Evolutionary conservation across 2,113 vertebrate species (phyloP).

Genomic region (Protobothrops flavoviridis): DNA sequence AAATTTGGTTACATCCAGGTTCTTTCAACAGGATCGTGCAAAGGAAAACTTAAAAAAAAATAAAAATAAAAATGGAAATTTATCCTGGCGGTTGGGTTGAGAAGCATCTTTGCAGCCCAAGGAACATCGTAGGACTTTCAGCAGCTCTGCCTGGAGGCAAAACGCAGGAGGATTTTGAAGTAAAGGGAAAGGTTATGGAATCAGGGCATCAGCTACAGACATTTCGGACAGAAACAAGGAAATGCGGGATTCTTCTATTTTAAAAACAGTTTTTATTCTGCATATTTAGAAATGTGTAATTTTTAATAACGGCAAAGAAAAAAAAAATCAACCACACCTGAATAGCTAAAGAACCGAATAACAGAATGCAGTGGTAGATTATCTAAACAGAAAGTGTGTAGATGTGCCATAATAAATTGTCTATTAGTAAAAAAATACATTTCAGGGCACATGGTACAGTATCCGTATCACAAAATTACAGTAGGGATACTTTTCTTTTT

Average conservation of each 20-base stretch:
- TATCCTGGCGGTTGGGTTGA: not conserved
- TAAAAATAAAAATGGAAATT: not conserved
- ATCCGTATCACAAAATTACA: constrained; percentile 98
- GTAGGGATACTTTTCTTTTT: constrained; percentile 82
- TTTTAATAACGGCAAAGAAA: constrained; percentile 85
- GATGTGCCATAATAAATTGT: constrained; percentile 99
- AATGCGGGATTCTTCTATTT: constrained; percentile 74
- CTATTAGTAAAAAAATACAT: constrained; percentile 99
- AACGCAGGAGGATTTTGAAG: not conserved
- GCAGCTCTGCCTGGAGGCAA: not conserved
- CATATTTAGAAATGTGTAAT: constrained; percentile 96
- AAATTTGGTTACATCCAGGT: not conserved
- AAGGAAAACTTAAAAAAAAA: not conserved
- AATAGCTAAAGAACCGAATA: constrained; percentile 85
- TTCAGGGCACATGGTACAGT: constrained; percentile 98
- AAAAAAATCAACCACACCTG: constrained; percentile 87
- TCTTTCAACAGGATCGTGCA: not conserved
- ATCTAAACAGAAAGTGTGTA: constrained; percentile 93
- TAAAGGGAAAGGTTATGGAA: not conserved
- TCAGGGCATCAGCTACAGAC: constrained; percentile 36
- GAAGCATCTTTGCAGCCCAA: not conserved
- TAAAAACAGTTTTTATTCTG: constrained; percentile 98
- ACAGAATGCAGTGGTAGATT: constrained; percentile 92
- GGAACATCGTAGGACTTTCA: not conserved
- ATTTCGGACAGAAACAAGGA: constrained; percentile 64